Percentiles rank a stretch among this genome's conserved stretches.
phyloP scores from a whole-genome alignment of 2,113 vertebrate species.

The Calidris pugnax region DNA sequence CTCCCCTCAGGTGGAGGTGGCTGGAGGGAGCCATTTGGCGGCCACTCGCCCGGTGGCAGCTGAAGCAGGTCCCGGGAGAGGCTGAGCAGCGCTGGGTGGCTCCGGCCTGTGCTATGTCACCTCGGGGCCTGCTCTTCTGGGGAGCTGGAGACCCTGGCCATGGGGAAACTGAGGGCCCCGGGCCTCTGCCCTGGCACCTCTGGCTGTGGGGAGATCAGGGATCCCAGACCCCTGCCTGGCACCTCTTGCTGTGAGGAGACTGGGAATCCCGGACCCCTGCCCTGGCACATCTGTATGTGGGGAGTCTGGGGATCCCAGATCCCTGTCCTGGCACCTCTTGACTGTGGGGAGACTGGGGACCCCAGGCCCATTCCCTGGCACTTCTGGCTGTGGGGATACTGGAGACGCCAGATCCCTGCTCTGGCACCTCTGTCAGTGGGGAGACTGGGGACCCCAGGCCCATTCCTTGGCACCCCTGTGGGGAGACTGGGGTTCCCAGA shows the following conservation, averaged over 20 bases:
- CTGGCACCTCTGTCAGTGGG: not conserved
- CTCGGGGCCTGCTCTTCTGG: no score
- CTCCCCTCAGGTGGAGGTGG: rapidly evolving
- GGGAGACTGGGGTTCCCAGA: not conserved
- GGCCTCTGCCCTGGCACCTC: no score
- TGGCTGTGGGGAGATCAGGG: not conserved
- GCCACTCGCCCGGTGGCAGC: rapidly evolving
- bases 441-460: not conserved
- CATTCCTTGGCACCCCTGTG: not conserved
- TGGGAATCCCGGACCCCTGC: not conserved
- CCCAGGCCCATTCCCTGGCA: not conserved
- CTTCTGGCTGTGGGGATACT: not conserved
- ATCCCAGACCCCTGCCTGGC: not conserved
- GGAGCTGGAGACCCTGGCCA: not conserved
- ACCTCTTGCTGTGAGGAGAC: not conserved
- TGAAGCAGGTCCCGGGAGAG: rapidly evolving
- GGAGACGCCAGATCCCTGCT: not conserved
- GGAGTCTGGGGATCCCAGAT: not conserved
- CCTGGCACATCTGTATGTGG: no score
- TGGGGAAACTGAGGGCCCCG: not conserved
- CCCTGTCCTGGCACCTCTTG: not conserved
- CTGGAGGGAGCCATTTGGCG: rapidly evolving
- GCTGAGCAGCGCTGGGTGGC: not conserved
- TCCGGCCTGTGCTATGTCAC: not conserved
- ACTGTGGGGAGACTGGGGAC: not conserved